Percentiles rank a stretch among this genome's conserved stretches.
These are phyloP conservation scores for Galaxea fascicularis DNA, from an alignment of 92 coral and sea anemone genomes.

Conservation along the genomic window DNA sequence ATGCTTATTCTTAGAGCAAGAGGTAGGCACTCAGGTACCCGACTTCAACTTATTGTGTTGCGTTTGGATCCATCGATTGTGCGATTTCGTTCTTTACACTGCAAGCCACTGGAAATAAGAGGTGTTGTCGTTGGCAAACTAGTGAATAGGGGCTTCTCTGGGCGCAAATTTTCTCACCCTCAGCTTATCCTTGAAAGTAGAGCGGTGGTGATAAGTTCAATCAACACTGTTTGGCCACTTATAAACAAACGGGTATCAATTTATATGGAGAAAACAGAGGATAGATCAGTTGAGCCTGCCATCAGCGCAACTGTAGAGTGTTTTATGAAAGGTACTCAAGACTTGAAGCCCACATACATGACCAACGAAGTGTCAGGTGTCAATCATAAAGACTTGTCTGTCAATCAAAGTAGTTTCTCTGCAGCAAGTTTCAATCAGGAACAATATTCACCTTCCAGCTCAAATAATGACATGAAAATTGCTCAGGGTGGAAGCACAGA, in stretches of 20 bases:
- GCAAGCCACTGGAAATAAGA: background rate
- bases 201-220: background rate
- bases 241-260: background rate
- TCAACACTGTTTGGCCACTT: background rate
- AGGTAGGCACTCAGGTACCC: background rate
- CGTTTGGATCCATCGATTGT: background rate
- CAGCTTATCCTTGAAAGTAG: background rate
- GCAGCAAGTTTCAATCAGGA: background rate
- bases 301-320: background rate
- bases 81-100: background rate
- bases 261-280: slow-evolving; percentile 12
- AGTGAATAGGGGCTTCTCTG: background rate
- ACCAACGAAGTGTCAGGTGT: background rate
- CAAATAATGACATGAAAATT: background rate
- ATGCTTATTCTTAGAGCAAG: background rate
- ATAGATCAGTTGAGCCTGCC: background rate
- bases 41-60: background rate
- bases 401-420: slow-evolving; percentile 4
- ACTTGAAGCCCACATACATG: background rate
- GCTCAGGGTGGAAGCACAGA: no score
- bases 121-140: background rate
- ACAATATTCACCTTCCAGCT: background rate
- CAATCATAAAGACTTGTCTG: slow-evolving; percentile 3
- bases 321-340: background rate
- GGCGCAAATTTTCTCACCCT: background rate